Conservation (phyloP, 2,888 invertebrate genomes). For the Chrysopilus asiliformis region DNA sequence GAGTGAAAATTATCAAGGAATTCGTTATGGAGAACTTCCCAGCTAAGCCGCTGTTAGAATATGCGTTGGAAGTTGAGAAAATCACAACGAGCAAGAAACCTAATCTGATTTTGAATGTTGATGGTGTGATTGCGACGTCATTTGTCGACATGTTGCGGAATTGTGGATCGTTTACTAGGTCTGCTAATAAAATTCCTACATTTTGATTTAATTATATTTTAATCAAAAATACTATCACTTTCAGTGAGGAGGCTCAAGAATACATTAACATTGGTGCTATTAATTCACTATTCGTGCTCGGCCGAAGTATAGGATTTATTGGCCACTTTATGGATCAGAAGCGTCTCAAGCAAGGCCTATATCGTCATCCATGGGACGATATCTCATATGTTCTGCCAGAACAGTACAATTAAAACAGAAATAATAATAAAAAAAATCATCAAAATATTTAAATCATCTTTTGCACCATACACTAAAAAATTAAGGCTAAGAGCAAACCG, state of each 20-base stretch:
- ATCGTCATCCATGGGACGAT: slow-evolving; percentile 99
- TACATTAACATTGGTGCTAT: slow-evolving; percentile 96
- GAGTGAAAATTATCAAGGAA: slow-evolving; percentile 93
- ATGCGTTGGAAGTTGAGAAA: slow-evolving; percentile 95
- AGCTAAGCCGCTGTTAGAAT: slow-evolving; percentile 82
- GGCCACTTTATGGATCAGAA: slow-evolving; percentile 99
- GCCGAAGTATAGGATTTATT: slow-evolving; percentile 96
- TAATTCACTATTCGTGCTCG: slow-evolving; percentile 95
- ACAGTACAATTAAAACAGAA: slow-evolving; percentile 21
- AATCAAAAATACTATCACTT: slow-evolving; percentile 7
- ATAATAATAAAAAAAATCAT: background rate
- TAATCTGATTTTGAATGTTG: slow-evolving; percentile 98
- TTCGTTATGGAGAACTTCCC: slow-evolving; percentile 92
- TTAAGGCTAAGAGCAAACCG: too few relatives aligned
- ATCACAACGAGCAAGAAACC: slow-evolving; percentile 99
- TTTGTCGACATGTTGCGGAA: slow-evolving; percentile 94
- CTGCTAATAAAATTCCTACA: slow-evolving; percentile 1
- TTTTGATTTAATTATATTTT: slow-evolving; percentile 1
- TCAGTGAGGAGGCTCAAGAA: slow-evolving; percentile 89
- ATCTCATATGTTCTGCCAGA: slow-evolving; percentile 47
- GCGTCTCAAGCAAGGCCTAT: slow-evolving; percentile 94
- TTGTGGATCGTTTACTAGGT: slow-evolving; percentile 88
- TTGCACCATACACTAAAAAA: too few relatives aligned
- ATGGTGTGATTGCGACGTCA: slow-evolving; percentile 93
- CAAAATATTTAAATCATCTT: too few relatives aligned